Conservation (phyloP, 1,140 invertebrate genomes). For the Drosophila gunungcola region DNA sequence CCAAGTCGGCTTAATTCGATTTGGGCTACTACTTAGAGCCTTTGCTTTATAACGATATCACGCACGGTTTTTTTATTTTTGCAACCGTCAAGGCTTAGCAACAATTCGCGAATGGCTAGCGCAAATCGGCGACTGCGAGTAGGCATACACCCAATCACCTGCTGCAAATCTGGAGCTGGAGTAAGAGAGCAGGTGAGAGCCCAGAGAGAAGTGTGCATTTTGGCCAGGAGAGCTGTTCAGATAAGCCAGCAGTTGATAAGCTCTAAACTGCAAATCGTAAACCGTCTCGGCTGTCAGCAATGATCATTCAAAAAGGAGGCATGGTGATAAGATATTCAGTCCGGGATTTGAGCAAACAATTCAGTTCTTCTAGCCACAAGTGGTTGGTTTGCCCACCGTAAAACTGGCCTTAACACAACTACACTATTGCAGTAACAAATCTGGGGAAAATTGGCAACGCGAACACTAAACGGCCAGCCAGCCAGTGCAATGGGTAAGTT, state of each 20-base stretch:
- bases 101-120: constrained; percentile 69
- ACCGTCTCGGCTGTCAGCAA: constrained; percentile 23
- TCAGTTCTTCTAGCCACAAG: constrained; percentile 18
- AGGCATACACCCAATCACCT: constrained; percentile 20
- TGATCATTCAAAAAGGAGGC: constrained; percentile 17
- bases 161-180: constrained; percentile 39
- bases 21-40: constrained; percentile 39
- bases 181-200: constrained; percentile 26
- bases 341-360: constrained; percentile 28
- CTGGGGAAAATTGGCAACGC: constrained; percentile 22
- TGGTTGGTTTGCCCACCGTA: constrained; percentile 13
- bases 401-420: not conserved
- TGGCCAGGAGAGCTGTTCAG: constrained; percentile 33
- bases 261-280: constrained; percentile 39
- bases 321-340: constrained; percentile 42
- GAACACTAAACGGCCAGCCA: constrained; percentile 5
- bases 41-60: constrained; percentile 36
- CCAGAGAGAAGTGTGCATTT: not conserved
- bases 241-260: constrained; percentile 54
- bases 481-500: constrained; percentile 30
- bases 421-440: constrained; percentile 4
- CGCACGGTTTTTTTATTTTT: constrained; percentile 29
- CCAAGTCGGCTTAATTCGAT: constrained; percentile 37
- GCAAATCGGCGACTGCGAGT: constrained; percentile 18
- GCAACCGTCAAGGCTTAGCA: constrained; percentile 77